Evolutionary conservation across 1,140 invertebrate species (phyloP).

Genomic region (Nautilus pompilius): DNA sequence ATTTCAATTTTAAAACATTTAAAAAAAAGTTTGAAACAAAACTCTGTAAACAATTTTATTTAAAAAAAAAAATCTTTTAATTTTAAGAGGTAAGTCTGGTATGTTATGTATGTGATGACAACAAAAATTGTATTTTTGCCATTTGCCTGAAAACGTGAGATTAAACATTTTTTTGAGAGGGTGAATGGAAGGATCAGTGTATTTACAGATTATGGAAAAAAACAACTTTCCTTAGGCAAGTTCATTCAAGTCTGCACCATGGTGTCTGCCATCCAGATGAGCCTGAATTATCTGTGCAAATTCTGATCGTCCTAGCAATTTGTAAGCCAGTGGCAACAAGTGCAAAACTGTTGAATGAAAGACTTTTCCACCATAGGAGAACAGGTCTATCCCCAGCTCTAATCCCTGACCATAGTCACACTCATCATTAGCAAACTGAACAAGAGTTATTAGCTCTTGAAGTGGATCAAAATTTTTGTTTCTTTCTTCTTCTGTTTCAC

Average conservation of each 20-base stretch:
- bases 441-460: conserved; percentile 59
- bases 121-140: no score
- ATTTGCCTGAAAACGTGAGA: no score
- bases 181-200: no score
- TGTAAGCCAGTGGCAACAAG: conserved; percentile 74
- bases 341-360: conserved; percentile 66
- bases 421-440: conserved; percentile 88
- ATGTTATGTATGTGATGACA: no score
- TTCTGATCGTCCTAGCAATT: conserved; percentile 68
- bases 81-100: no score
- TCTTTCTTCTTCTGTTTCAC: conserved; percentile 61
- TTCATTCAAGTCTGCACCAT: conserved; percentile 30
- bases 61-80: no score
- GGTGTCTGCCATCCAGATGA: conserved; percentile 64
- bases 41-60: no score
- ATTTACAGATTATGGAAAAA: no score
- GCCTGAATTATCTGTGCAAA: conserved; percentile 72
- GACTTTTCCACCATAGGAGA: conserved; percentile 61
- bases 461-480: conserved; percentile 65
- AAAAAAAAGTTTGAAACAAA: no score
- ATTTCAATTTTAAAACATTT: no score
- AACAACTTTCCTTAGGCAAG: no score
- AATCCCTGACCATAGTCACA: conserved; percentile 90
- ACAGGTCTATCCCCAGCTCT: conserved; percentile 82
- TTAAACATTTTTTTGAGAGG: neutral